Conservation (phyloP, 2,888 invertebrate species). For the Clusia tigrina region DNA sequence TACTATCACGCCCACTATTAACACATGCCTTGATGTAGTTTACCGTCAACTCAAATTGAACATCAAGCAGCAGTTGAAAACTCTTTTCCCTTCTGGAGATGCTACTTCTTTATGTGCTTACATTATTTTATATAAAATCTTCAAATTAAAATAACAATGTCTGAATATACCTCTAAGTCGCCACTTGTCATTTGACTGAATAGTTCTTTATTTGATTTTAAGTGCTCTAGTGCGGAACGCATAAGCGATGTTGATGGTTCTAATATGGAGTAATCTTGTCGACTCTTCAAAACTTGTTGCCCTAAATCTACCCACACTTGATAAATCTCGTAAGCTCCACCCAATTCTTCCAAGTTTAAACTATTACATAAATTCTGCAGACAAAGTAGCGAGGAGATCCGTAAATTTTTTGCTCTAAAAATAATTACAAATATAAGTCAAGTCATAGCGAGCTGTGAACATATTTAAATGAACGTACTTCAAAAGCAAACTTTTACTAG, state of each 20-base stretch:
- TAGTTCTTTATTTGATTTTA: slow-evolving; percentile 67
- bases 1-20: no score
- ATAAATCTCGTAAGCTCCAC: slow-evolving; percentile 71
- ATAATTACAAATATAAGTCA: slow-evolving; percentile 5
- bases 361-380: slow-evolving; percentile 74
- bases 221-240: slow-evolving; percentile 76
- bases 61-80: no score
- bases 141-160: not conserved
- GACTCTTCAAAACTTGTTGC: slow-evolving; percentile 69
- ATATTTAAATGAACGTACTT: slow-evolving; percentile 59
- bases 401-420: slow-evolving; percentile 67
- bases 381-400: slow-evolving; percentile 74
- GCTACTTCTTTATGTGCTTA: not conserved
- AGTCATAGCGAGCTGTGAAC: not conserved
- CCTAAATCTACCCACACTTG: slow-evolving; percentile 75
- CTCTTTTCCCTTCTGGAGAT: no score
- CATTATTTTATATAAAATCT: not conserved
- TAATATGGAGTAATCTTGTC: slow-evolving; percentile 67
- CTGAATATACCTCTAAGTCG: slow-evolving; percentile 67
- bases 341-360: slow-evolving; percentile 71
- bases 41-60: no score
- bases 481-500: slow-evolving; percentile 65
- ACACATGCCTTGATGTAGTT: no score
- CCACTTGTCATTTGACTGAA: slow-evolving; percentile 68
- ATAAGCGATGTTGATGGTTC: slow-evolving; percentile 79